Evolutionary conservation across 2,888 invertebrate species (phyloP), one percentile per base, ranked within the genome.

Genomic region (Xestia xanthographa): DNA sequence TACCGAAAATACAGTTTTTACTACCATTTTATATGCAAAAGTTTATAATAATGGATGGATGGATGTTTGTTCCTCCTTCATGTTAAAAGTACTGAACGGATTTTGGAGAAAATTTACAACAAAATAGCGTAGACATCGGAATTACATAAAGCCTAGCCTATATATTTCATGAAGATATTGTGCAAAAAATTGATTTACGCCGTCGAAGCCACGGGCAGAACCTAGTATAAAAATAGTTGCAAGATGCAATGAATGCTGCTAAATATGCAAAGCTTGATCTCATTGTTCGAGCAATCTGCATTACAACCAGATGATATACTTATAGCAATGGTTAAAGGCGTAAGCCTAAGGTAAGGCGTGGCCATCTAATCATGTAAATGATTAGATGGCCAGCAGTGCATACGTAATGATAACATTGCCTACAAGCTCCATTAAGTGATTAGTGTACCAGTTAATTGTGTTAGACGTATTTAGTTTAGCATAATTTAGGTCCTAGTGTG

Each of bases 341-440:
- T 71, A n/a, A n/a, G n/a, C n/a, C n/a, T n/a, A n/a, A n/a, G n/a
- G n/a, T n/a, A n/a, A n/a, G n/a, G n/a, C n/a, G n/a, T n/a, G n/a
- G n/a, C n/a, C n/a, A n/a, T n/a, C n/a, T n/a, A n/a, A n/a, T n/a
- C n/a, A n/a, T n/a, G n/a, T n/a, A 83, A 53, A 50, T 72, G 58
- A 71, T 74, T 66, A 77, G 50, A 50, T 41, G 58, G 45, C 73
- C 26, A 34, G 38, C 29, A 69, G 67, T 66, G 75, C 82, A 73
- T 86, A 67, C 66, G 68, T 84, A 82, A 84, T 84, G 71, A 66
- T 73, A 72, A 77, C 79, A 75, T 67, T 62, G 60, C 72, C 65
- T 81, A 84, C 85, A 84, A 81, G 83, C 70, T 77, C 83, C 77
- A 81, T 84, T 84, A 86, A 75, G 75, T 79, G 85, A 82, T 86